phyloP scores from a whole-genome alignment of 37 sponge, comb jelly and placozoan genomes.

The Aphrocallistes beatrix region DNA sequence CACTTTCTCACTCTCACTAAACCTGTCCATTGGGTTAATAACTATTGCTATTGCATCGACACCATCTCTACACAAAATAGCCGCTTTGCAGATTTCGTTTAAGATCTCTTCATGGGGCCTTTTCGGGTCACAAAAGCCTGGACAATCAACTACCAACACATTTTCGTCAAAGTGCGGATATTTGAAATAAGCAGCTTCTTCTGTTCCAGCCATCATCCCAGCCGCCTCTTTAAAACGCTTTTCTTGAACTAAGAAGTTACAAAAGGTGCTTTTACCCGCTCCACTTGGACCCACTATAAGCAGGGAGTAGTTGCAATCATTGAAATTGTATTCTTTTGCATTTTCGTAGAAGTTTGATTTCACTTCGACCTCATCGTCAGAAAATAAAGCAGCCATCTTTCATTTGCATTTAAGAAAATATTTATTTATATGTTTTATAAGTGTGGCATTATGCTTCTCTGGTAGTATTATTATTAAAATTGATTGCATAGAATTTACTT shows the following conservation, averaged over 20 bases:
- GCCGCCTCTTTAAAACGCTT: background rate
- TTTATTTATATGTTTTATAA: too few species aligned
- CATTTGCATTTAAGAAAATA: too few species aligned
- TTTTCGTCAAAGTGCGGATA: background rate
- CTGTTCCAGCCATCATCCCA: background rate
- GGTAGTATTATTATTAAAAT: too few species aligned
- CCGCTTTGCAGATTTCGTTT: background rate
- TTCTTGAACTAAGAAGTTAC: background rate
- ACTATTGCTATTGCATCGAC: background rate
- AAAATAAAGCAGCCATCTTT: background rate
- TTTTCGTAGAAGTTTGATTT: background rate
- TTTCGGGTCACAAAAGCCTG: background rate
- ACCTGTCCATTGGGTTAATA: background rate
- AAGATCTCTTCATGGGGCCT: background rate
- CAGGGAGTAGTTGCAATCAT: background rate
- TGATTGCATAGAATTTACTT: too few species aligned
- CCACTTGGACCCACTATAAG: background rate
- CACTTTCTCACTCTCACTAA: background rate
- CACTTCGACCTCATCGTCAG: background rate
- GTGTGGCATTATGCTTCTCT: too few species aligned
- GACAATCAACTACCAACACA: slow-evolving; percentile 12
- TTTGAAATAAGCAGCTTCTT: background rate
- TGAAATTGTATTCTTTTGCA: background rate
- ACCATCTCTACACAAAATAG: background rate
- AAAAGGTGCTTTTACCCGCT: background rate